Conservation (phyloP, 2,797 vertebrate genomes). For the Synaphobranchus kaupii region DNA sequence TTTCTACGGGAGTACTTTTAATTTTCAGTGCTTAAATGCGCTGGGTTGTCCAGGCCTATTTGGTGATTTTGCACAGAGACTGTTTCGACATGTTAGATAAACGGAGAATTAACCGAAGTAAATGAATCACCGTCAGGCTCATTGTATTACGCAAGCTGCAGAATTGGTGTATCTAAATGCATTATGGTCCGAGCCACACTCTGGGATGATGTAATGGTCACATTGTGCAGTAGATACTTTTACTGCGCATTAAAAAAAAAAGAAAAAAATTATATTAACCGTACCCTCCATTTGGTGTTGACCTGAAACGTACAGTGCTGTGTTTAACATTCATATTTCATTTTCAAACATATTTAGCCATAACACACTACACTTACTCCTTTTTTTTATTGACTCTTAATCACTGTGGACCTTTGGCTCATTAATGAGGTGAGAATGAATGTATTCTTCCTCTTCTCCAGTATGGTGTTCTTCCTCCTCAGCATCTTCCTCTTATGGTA, state of each 20-base stretch:
- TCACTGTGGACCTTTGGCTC: not conserved
- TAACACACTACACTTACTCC: not conserved
- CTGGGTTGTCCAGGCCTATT: not conserved
- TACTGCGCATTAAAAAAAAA: not conserved
- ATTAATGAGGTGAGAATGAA: constrained; percentile 7
- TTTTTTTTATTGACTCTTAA: not conserved
- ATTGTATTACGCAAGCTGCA: constrained; percentile 4
- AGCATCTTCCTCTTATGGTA: not conserved
- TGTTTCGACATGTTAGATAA: not conserved
- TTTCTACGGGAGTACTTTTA: not conserved
- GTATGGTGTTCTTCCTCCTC: not conserved
- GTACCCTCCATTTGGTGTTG: not conserved
- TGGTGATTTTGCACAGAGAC: not conserved
- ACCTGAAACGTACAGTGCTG: not conserved
- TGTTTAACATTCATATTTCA: not conserved
- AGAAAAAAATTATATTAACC: not conserved
- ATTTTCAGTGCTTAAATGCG: not conserved
- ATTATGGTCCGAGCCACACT: not conserved
- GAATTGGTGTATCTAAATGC: constrained; percentile 5
- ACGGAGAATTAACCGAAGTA: not conserved
- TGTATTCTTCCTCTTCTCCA: not conserved
- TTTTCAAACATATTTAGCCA: not conserved
- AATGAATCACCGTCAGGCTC: not conserved
- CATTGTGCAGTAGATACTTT: not conserved
- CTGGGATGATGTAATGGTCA: not conserved